Base-by-base conservation (phyloP, 2,888 invertebrate genomes). In the Neoscelio sp. region DNA sequence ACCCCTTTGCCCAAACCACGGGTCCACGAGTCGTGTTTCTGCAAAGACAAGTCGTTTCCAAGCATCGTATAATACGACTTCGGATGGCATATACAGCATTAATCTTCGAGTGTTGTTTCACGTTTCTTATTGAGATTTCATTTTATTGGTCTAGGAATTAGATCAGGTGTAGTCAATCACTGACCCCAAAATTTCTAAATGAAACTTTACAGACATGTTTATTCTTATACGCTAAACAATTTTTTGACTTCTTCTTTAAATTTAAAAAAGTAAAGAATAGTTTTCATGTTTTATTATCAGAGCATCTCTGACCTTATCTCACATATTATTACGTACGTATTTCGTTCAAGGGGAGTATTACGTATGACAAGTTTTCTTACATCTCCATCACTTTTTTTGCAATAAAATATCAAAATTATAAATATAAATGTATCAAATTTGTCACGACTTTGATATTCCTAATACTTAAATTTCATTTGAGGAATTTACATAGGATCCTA, bases 261-360 rank as follows among this genome's bases (percentile, higher is more conserved):
- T 68, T 56, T 33, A n/a, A 46, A 56, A 12, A 26, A 46, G 46
- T 46, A 30, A 20, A 38, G 44, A 18, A 33, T 28, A 44, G 30
- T 52, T 65, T 58, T 52, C 54, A 35, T 48, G 8, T 20, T 35
- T 65, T 56, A 40, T 74, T 30, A 67, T 67, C 67, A 68, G 67
- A 75, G 74, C 78, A 78, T 78, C 78, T 74, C 74, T 78, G 78
- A 78, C 78, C 78, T 78, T 78, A 70, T 78, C 68, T 54, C 54
- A 26, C 28, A 23, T 52, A 62, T 10, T 23, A 23, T 50, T 62
- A 46, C 15, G 38, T 52, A 54, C 17, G 28, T 35, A 64, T 54
- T 64, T 42, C 26, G 62, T 42, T 73, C 50, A 52, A 52, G 71
- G 52, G 60, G 23, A 70, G 23, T 15, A 28, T 26, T 40, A 28